Base-by-base conservation (phyloP, 2,113 vertebrate species). In the Syngnathus floridae region DNA sequence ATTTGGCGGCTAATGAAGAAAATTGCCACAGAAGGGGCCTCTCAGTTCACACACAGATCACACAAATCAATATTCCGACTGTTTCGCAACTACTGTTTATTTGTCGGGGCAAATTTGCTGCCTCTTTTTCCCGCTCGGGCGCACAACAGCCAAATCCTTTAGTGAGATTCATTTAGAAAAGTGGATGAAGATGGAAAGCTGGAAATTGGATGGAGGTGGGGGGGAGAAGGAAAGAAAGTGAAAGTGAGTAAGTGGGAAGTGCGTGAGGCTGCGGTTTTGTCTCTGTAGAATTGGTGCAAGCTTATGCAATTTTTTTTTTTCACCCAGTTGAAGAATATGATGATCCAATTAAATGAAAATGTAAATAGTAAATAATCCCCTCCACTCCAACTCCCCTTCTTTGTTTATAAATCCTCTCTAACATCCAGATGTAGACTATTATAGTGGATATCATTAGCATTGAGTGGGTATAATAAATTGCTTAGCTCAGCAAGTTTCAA, bases 291-390 rank as follows among this genome's bases (percentile, higher is more conserved):
- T 62, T 48, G 71, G 67, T 69, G 65, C 70, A 65, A 61, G 75
- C 61, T 72, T 43, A 72, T 66, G 62, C 56, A 79, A 83, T 78
- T 77, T 12, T 31, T 41, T 41, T 41, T 41, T 82, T 73, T 55
- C 22, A 72, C 57, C 55, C 64, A 73, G 76, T 48, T 71, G 69
- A 37, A 71, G 40, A 76, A 77, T 58, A 72, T 75, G 75, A 73
- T 88, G 86, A 88, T 86, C 78, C 76, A 82, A 69, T 88, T 84
- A 83, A 84, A 84, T 71, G 84, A 82, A 84, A 84, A 77, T 63
- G 52, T 51, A 38, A 67, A 65, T 59, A n/a, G 64, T 40, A 59
- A 69, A 64, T 40, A 38, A 67, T 67, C 64, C 61, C 67, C 35
- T 21, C 19, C 51, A 10, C 26, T 31, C 26, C 2, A 2, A 14